A percentile compares a stretch with the other conserved stretches of the same genome.
Conservation (phyloP, 2,797 vertebrate species). For the Pogonophryne albipinna region DNA sequence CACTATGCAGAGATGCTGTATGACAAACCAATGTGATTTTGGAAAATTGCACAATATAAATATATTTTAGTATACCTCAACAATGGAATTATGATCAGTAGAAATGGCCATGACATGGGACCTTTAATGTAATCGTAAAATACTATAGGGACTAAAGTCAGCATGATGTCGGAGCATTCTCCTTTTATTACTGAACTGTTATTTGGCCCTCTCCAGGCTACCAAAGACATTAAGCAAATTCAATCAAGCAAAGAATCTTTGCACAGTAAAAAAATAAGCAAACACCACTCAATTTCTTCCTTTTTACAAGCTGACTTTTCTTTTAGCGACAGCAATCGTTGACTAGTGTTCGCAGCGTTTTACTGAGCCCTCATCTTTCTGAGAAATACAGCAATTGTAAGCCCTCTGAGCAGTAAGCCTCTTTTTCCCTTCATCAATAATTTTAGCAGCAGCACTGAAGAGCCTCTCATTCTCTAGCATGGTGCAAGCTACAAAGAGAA, state of each 20-base stretch:
- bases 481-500: slow-evolving; percentile 60
- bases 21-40: no score
- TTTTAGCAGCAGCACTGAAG: slow-evolving; percentile 14
- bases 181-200: background rate
- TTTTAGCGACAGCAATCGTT: background rate
- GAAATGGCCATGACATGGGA: no score
- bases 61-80: no score
- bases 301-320: slow-evolving; percentile 1
- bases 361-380: slow-evolving; percentile 7
- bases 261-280: background rate
- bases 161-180: background rate
- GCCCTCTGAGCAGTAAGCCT: slow-evolving; percentile 15
- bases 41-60: no score
- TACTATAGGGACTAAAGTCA: background rate
- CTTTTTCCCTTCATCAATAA: slow-evolving; percentile 51
- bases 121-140: background rate
- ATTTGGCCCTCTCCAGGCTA: background rate
- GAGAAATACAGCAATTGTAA: slow-evolving; percentile 25
- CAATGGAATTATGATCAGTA: no score
- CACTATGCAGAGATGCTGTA: no score
- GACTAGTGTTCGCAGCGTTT: slow-evolving; percentile 3
- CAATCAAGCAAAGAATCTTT: background rate
- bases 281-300: background rate
- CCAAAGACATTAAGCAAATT: background rate
- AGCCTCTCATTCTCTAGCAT: slow-evolving; percentile 34